A percentile compares a stretch with the other conserved stretches of the same genome.
Conservation (phyloP, 2,888 invertebrate genomes). For the Synergus gifuensis region DNA sequence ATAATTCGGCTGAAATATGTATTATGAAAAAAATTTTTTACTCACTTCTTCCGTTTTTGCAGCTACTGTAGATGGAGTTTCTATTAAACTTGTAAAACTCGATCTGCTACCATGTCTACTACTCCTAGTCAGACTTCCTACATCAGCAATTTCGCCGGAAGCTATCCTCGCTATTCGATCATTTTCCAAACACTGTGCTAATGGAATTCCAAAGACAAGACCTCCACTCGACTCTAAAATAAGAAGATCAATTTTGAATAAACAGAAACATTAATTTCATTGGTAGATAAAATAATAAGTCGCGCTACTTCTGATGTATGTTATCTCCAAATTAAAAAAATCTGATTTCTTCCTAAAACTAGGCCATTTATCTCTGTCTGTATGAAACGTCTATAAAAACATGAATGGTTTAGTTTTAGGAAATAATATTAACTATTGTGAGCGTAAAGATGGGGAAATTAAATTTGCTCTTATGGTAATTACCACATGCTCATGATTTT, state of each 20-base stretch:
- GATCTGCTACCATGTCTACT: conserved; percentile 84
- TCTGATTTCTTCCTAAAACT: too few species aligned
- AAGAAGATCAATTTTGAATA: not conserved
- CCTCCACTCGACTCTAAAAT: conserved; percentile 77
- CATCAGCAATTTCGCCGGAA: conserved; percentile 69
- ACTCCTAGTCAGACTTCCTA: conserved; percentile 75
- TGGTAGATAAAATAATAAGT: too few species aligned
- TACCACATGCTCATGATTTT: too few species aligned
- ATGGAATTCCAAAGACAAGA: conserved; percentile 90
- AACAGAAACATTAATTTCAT: not conserved
- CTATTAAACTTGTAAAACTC: conserved; percentile 86
- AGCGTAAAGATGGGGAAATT: too few species aligned
- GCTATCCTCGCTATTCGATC: conserved; percentile 82
- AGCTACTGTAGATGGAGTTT: conserved; percentile 74
- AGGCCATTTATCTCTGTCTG: too few species aligned
- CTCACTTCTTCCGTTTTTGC: conserved; percentile 81
- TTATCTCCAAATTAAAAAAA: too few species aligned
- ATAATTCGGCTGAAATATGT: too few species aligned
- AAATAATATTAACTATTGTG: too few species aligned
- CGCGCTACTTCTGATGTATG: too few species aligned
- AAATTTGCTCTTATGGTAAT: too few species aligned
- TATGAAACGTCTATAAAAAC: too few species aligned
- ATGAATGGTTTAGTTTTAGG: too few species aligned
- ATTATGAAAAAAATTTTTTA: conserved; percentile 47
- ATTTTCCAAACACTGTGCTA: conserved; percentile 91